Evolutionary conservation across 1,140 invertebrate species (phyloP), one percentile per base, ranked within the genome.

Genomic region (Zeugodacus cucurbitae): DNA sequence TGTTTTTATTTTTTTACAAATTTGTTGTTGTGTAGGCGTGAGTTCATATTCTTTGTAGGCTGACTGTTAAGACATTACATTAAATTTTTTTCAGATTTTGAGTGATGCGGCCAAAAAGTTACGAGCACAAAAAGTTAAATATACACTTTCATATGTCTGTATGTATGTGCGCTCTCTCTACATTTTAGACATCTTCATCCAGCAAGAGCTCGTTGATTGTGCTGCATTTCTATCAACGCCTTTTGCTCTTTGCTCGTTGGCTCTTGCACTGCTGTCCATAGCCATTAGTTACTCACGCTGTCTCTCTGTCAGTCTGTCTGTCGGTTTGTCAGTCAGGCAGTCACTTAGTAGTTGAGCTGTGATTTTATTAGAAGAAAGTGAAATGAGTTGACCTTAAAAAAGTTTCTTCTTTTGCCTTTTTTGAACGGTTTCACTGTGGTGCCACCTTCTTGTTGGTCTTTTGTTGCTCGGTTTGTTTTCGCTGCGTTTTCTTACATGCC

Each of bases 351-450:
- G 58, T 29, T 58, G 20, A 44, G 86, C 22, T 58, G 29, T 59
- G 86, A 44, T 87, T 62, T 87, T 87, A 58, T 62, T 87, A 87
- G 86, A 87, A 20, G 86, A 87, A 87, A 87, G 86, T 87, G 86
- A 87, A 82, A 41, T 64, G 86, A 87, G 86, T 58, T 87, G 86
- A 87, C 86, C 86, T 87, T 87, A 87, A 87, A 87, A 59, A 29
- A 64, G 29, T 87, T 62, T 26, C 44, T 82, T 82, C 74, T 17
- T 82, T 82, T 29, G 41, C 10, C 26, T 82, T 82, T 82, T 82
- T 70, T 62, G 58, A 82, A 82, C 37, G 3, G 74, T 20, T 37
- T 82, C 32, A 82, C 32, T 26, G 41, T 82, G 74, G 11, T 48
- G 70, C 74, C 37, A 82, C 74, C 74, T 82, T 82, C 74, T 48